Evolutionary conservation across 2,888 invertebrate genomes (phyloP), one percentile per base, ranked within the genome.

Genomic region (Pristionchus mayeri): DNA sequence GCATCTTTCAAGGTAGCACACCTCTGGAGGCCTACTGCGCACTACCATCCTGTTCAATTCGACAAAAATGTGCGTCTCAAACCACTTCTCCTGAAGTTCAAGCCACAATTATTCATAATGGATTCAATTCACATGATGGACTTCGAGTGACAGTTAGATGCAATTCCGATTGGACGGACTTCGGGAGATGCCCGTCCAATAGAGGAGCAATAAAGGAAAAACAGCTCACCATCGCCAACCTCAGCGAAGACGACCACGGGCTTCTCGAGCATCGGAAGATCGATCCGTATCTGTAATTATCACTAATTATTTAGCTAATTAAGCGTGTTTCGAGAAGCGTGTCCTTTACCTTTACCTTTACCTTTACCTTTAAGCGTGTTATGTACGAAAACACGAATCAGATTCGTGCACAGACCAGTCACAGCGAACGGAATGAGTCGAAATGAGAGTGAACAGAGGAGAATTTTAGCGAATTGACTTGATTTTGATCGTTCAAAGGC

Each of bases 211-310:
- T 24, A 30, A 27, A 60, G 9, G 60, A 7, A 7, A 60, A 24
- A 60, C 16, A 37, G 27, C 76, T 76, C 4, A 76, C 76, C 76
- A 48, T 16, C 27, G 1, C 76, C 76, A 48, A 76, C 76, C 3
- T 76, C 76, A 3, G 76, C 76, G 13, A 76, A 76, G 11, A 76
- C 24, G 27, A 27, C 27, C 9, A 76, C 40, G 16, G 44, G 44
- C 24, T 40, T 76, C 48, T 76, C 76, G 21, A 76, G 48, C 27
- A 48, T 24, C 7, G 76, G 76, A 16, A 76, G 24, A 18, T 76
- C 76, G 48, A 76, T 76, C 24, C 76, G 76, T 21, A 76, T 76
- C 76, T 76, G 27, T 11, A 54, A 54, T 16, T 18, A 54, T n/a
- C 4, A 54, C n/a, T n/a, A 54, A n/a, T 54, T 54, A n/a, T 16